Evolutionary conservation across 2,888 invertebrate species (phyloP), one percentile per base, ranked within the genome.

Genomic region (Oeneis ivallda): DNA sequence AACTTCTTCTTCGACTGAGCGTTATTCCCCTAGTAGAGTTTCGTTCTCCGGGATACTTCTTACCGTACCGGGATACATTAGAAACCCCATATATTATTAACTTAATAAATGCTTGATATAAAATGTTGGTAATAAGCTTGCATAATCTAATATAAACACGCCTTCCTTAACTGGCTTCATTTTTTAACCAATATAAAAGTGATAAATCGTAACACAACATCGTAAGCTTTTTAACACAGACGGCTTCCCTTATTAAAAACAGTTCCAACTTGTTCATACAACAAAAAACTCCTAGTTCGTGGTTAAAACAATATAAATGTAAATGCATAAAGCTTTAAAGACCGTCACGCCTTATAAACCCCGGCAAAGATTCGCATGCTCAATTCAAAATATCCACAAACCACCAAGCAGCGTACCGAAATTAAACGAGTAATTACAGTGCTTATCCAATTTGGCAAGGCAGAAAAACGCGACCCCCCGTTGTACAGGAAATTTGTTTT

Each of bases 401-500:
- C 79, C 79, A 75, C 69, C 76, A 79, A 79, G 79, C 79, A 70
- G 70, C 65, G 61, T 66, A 64, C 72, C 70, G 71, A 77, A 76
- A 81, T 85, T 85, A 85, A 88, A 85, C 85, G 85, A 84, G 81
- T 89, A 89, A 92, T 92, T 90, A 88, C 86, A 83, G 88, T 89
- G 85, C 86, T 91, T 90, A 92, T 89, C 89, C 91, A 92, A 90
- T 92, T 92, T 89, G 87, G 87, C 86, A 82, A 84, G 82, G 84
- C 85, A 87, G 86, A 89, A 89, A 89, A 90, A 90, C 81, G 82
- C 87, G 90, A 87, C 91, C 90, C 89, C 87, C 87, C 86, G 73
- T 84, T 81, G 82, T 79, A 85, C 86, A 87, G 88, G 88, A 89
- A 91, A 92, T 91, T 91, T 91, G 91, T 91, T 92, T 92, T 87